Base-by-base conservation (phyloP, 2,888 invertebrate genomes). In the Tiphia femorata region DNA sequence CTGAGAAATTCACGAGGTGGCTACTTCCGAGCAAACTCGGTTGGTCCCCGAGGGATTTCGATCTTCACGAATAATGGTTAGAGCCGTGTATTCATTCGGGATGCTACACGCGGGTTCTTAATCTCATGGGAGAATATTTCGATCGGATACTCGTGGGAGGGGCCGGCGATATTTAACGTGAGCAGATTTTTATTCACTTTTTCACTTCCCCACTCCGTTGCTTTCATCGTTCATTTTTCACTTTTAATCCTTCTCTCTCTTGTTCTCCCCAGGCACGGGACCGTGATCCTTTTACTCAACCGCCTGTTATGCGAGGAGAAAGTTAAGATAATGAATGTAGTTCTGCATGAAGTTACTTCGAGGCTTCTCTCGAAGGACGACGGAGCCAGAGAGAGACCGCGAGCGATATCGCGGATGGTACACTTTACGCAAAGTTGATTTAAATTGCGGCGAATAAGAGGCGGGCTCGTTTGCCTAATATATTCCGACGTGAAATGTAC, bases 281-380 rank as follows among this genome's bases (percentile, higher is more conserved):
- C n/a, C n/a, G n/a, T n/a, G n/a, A n/a, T n/a, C n/a, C n/a, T n/a
- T n/a, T n/a, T n/a, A n/a, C 10, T 29, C 5, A n/a, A 12, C 12
- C 29, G 29, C 3, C 3, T 4, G n/a, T 1, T 17, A 43, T 14
- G 52, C 47, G 8, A n/a, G 1, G 43, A 37, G 62, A 52, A 56
- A 62, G 62, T 56, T 46, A 27, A 14, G 33, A 8, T 50, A 64
- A 61, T 64, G 60, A 68, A 68, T 58, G 51, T 27, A 48, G 27
- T 64, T 56, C 20, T 19, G 8, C 14, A 16, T 29, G 29, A 58
- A 56, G 50, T 64, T 59, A 35, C 27, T 46, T 7, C 30, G 51
- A 10, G n/a, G 29, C 49, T 44, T 55, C 46, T 59, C 43, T 37
- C 23, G 47, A 20, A 33, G 10, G 12, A n/a, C n/a, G n/a, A n/a